Conservation (phyloP, 2,797 vertebrate genomes). For the Neopelma chrysocephalum region DNA sequence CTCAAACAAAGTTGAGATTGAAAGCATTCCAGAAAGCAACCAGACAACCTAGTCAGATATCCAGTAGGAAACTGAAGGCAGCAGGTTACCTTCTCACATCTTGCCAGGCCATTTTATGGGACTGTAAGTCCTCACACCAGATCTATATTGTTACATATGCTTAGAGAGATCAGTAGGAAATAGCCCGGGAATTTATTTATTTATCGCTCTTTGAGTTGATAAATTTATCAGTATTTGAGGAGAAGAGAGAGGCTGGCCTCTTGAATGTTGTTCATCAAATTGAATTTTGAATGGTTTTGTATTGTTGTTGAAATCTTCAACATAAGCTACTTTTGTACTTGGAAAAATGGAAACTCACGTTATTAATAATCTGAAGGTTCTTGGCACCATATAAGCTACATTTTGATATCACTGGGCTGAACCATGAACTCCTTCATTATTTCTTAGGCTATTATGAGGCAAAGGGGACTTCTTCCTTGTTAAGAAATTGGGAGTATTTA, state of each 20-base stretch:
- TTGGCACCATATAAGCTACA: not conserved
- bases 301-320: not conserved
- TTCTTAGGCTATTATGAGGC: not conserved
- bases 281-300: not conserved
- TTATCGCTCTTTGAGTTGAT: constrained; percentile 28
- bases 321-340: not conserved
- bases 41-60: constrained; percentile 24
- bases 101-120: constrained; percentile 34
- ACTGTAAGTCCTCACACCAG: constrained; percentile 38
- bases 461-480: not conserved
- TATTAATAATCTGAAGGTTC: not conserved
- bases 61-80: not conserved
- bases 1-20: constrained; percentile 47
- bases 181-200: constrained; percentile 48
- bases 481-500: not conserved
- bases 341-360: not conserved
- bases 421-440: not conserved
- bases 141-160: constrained; percentile 55
- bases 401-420: not conserved
- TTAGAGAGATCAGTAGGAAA: constrained; percentile 39
- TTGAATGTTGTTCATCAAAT: not conserved
- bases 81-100: constrained; percentile 5
- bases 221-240: constrained; percentile 29
- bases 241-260: not conserved
- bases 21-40: constrained; percentile 27